A percentile compares a stretch with the other conserved stretches of the same genome.
Conservation (phyloP, 2,113 vertebrate genomes). For the Meles meles region DNA sequence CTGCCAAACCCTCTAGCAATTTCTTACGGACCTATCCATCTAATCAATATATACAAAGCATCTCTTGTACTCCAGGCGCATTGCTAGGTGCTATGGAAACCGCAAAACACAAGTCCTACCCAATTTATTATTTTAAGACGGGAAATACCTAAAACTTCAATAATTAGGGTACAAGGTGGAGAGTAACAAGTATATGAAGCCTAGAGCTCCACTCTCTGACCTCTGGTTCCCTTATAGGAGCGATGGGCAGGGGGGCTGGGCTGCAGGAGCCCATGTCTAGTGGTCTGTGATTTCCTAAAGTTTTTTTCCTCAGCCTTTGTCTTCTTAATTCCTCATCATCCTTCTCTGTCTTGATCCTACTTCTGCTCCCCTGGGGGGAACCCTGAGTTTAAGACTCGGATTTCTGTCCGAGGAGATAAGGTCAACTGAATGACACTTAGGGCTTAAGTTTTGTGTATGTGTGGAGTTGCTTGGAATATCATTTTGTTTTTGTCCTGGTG, state of each 20-base stretch:
- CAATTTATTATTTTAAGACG: neutral
- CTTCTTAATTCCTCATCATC: slow-evolving; percentile 6
- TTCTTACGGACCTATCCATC: neutral
- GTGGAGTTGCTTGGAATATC: neutral
- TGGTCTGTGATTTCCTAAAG: neutral
- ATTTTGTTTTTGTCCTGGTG: neutral
- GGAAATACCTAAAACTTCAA: neutral
- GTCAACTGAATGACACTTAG: neutral
- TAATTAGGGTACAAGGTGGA: neutral
- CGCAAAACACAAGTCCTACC: neutral
- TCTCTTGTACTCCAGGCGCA: neutral
- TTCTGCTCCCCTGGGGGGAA: neutral
- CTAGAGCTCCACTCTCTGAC: neutral
- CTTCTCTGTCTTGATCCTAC: slow-evolving; percentile 1
- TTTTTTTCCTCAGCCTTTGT: neutral
- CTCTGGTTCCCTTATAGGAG: neutral
- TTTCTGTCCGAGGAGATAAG: slow-evolving; percentile 32
- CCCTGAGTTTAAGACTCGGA: neutral
- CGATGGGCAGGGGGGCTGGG: neutral
- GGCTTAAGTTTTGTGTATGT: neutral
- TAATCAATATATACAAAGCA: neutral
- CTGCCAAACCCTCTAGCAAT: neutral
- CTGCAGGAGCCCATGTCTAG: neutral
- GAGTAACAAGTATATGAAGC: too few species aligned
- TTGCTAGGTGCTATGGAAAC: neutral